Conservation (phyloP, 2,797 vertebrate species). For the Notamacropus eugenii region DNA sequence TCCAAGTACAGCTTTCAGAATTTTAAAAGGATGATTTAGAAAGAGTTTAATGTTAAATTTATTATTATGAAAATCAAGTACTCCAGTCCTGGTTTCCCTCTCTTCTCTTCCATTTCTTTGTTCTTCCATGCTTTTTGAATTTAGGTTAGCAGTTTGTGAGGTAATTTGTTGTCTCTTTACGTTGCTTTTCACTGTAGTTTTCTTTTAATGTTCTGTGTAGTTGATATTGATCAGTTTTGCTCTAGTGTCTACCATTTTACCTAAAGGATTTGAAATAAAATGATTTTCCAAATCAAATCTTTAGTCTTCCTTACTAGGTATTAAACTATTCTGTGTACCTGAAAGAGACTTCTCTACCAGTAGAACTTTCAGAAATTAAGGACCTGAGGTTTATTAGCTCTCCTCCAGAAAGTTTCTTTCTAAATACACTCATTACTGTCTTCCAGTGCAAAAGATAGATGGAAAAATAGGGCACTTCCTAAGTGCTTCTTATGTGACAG, state of each 20-base stretch:
- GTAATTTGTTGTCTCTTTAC: conserved; percentile 37
- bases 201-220: not conserved
- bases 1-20: conserved; percentile 45
- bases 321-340: conserved; percentile 1
- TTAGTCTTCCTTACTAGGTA: conserved; percentile 15
- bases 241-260: not conserved
- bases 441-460: not conserved
- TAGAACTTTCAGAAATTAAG: not conserved
- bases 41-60: conserved; percentile 8
- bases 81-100: not conserved
- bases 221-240: conserved; percentile 11
- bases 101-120: conserved; percentile 9
- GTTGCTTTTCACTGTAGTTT: conserved; percentile 38
- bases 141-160: conserved; percentile 20
- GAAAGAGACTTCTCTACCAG: conserved; percentile 2
- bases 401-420: conserved; percentile 1
- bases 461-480: not conserved
- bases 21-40: conserved; percentile 1
- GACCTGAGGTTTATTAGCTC: conserved; percentile 27
- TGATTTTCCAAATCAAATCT: conserved; percentile 35
- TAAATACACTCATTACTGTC: conserved; percentile 12
- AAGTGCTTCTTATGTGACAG: not conserved
- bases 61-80: conserved; percentile 38
- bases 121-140: conserved; percentile 10
- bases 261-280: conserved; percentile 19